phyloP scores from a whole-genome alignment of 1,140 invertebrate genomes.

The Diorhabda carinulata region DNA sequence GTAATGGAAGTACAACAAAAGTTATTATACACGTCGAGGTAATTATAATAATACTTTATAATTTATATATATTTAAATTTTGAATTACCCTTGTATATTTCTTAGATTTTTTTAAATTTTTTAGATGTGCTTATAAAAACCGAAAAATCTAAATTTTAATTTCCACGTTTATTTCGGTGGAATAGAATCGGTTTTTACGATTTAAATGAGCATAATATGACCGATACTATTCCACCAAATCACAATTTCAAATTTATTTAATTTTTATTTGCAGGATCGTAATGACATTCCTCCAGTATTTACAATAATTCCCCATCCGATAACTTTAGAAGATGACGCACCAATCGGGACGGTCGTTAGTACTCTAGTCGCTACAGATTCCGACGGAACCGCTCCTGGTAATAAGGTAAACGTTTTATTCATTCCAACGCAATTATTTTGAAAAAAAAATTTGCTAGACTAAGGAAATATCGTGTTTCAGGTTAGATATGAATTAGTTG shows the following conservation, averaged over 20 bases:
- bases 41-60: slow-evolving; percentile 12
- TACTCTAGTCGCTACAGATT: slow-evolving; percentile 72
- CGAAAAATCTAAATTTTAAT: no score
- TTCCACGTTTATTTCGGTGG: no score
- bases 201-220: no score
- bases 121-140: no score
- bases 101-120: no score
- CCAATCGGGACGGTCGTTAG: slow-evolving; percentile 75
- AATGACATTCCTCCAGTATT: slow-evolving; percentile 86
- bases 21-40: slow-evolving; percentile 75
- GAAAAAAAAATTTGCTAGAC: background rate
- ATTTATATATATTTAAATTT: background rate
- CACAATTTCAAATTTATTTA: background rate
- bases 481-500: slow-evolving; percentile 74
- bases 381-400: slow-evolving; percentile 75
- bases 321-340: slow-evolving; percentile 78
- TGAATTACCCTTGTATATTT: no score
- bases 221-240: no score
- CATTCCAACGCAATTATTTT: background rate
- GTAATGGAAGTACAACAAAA: slow-evolving; percentile 68
- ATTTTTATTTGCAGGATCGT: slow-evolving; percentile 56
- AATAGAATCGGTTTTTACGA: no score
- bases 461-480: slow-evolving; percentile 9
- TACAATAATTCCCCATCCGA: slow-evolving; percentile 70
- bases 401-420: slow-evolving; percentile 59